phyloP scores from a whole-genome alignment of 2,797 vertebrate genomes.

The Muscicapa comitata region DNA sequence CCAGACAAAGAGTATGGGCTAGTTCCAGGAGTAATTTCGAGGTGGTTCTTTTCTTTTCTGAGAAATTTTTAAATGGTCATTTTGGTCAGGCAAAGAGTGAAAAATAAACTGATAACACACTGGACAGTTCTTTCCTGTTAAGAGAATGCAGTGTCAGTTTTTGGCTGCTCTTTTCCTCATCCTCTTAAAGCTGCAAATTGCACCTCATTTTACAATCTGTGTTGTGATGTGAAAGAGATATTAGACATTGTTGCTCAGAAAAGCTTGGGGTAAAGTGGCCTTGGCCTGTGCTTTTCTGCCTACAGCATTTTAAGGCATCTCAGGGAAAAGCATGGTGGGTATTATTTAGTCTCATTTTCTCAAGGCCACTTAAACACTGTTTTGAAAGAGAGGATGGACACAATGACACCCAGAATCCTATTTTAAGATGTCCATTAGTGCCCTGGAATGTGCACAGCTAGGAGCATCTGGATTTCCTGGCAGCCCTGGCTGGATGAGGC shows the following conservation, averaged over 20 bases:
- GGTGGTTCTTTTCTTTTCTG: background rate
- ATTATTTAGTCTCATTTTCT: slow-evolving; percentile 60
- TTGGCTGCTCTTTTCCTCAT: background rate
- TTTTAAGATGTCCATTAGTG: slow-evolving; percentile 49
- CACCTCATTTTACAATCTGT: slow-evolving; percentile 25
- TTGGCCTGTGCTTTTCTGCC: background rate
- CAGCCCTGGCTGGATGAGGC: background rate
- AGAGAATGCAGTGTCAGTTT: background rate
- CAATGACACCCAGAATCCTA: background rate
- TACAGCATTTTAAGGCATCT: slow-evolving; percentile 3
- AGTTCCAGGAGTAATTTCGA: background rate
- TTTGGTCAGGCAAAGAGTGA: background rate
- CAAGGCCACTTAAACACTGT: slow-evolving; percentile 15
- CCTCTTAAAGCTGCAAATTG: slow-evolving; percentile 32
- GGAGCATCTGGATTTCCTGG: background rate
- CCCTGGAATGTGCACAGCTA: background rate
- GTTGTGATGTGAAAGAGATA: slow-evolving; percentile 43
- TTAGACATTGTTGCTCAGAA: slow-evolving; percentile 37
- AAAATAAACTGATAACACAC: background rate
- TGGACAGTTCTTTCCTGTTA: background rate
- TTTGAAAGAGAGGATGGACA: background rate
- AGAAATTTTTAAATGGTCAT: background rate
- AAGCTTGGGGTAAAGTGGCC: slow-evolving; percentile 14
- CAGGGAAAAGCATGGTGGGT: background rate
- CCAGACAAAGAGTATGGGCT: background rate